phyloP scores from a whole-genome alignment of 2,113 vertebrate genomes.

The Porphyrio hochstetteri region DNA sequence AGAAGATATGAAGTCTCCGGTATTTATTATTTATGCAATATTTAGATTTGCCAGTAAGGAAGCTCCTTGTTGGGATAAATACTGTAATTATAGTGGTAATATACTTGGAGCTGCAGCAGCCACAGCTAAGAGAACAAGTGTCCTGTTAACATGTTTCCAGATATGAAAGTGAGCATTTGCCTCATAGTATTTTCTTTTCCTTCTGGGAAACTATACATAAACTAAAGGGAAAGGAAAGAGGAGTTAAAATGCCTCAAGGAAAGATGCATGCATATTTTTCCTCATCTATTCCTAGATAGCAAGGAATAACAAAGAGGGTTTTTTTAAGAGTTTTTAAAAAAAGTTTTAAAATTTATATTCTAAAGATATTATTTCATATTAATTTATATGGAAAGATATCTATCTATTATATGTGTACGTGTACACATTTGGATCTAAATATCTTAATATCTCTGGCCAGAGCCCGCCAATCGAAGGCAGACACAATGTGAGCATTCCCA shows the following conservation, averaged over 20 bases:
- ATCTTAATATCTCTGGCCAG: neutral
- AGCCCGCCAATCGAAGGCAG: neutral
- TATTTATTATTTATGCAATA: neutral
- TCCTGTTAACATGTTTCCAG: neutral
- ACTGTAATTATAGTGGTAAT: neutral
- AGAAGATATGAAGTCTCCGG: conserved; percentile 12
- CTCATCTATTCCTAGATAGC: neutral
- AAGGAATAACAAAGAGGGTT: neutral
- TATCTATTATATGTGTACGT: neutral
- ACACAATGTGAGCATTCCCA: neutral
- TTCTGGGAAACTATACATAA: neutral
- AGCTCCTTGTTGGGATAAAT: neutral
- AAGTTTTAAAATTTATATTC: neutral
- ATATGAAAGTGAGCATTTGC: neutral
- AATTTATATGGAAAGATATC: rapidly evolving
- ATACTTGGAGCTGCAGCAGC: neutral
- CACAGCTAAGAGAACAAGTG: neutral
- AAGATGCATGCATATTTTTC: neutral
- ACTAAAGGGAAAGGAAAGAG: neutral
- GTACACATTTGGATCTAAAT: neutral
- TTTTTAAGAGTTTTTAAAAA: neutral
- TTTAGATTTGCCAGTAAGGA: neutral
- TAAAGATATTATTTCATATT: neutral
- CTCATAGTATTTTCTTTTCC: neutral
- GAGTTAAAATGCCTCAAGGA: neutral